Conservation (phyloP, 2,113 vertebrate genomes). For the Maccullochella peelii region DNA sequence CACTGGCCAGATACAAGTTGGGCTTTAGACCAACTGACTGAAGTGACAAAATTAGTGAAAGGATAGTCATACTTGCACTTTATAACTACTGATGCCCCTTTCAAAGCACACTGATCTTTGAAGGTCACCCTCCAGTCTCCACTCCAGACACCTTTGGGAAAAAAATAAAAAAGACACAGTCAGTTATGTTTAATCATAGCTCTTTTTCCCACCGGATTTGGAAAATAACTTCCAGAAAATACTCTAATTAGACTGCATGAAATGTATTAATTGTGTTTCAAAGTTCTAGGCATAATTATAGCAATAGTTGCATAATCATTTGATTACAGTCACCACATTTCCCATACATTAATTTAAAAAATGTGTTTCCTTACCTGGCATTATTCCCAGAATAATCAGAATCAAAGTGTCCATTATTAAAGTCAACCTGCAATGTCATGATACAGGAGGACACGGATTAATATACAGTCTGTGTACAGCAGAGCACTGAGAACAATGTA, state of each 20-base stretch:
- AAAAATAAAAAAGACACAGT: neutral
- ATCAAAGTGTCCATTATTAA: slow-evolving; percentile 51
- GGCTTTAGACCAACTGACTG: slow-evolving; percentile 18
- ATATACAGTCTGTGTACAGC: neutral
- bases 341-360: neutral
- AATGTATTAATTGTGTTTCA: neutral
- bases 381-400: slow-evolving; percentile 39
- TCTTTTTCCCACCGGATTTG: neutral
- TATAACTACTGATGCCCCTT: slow-evolving; percentile 55
- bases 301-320: neutral
- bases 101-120: slow-evolving; percentile 56
- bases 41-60: rapidly evolving
- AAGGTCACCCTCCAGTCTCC: slow-evolving; percentile 51
- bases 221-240: neutral
- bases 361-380: slow-evolving; percentile 36
- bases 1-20: rapidly evolving
- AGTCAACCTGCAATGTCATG: slow-evolving; percentile 1
- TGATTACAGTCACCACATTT: neutral
- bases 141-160: slow-evolving; percentile 60
- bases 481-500: neutral
- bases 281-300: neutral
- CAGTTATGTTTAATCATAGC: neutral
- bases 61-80: slow-evolving; percentile 68
- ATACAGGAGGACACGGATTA: slow-evolving; percentile 4
- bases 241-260: neutral